Base-by-base conservation (phyloP, 2,113 vertebrate species). In the Bostrychus sinensis region DNA sequence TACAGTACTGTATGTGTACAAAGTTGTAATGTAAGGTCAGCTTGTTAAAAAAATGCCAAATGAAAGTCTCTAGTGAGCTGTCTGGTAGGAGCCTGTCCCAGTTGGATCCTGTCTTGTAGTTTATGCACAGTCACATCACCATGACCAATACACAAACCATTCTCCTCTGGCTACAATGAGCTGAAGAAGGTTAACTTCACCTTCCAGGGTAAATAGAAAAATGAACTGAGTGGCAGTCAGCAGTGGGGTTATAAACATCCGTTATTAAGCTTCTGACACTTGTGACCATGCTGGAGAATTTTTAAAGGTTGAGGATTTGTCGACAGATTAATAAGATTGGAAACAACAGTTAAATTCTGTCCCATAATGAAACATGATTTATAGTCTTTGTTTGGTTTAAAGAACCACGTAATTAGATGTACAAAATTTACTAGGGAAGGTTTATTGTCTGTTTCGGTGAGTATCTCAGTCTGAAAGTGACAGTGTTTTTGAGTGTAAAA, bases 181-280 rank as follows among this genome's bases (percentile, higher is more conserved):
- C 81, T 83, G 62, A 84, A 85, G 85, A 87, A 86, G 84, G 85
- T 86, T 86, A 86, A 88, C 78, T 84, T 86, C 77, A 89, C 85
- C 85, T 89, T 83, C 80, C 72, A 84, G 84, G 71, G 78, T 84
- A 84, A 89, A 85, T 84, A 83, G 70, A 88, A 85, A 74, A 80
- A 86, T 85, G 66, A 86, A 81, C 75, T 43, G 56, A 78, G 70
- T 83, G 61, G 56, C 69, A 72, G 65, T 72, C 58, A 66, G 69
- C 38, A 69, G 84, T 46, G 46, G 62, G 59, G 78, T 77, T 84
- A 75, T 86, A 85, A 83, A 80, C 80, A 80, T 36, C 55, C 30
- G 71, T 80, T 86, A 86, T 82, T 82, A 85, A 79, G 71, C n/a
- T 66, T 66, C 60, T 39, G 51, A 56, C 70, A 66, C 59, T 74